phyloP scores from a whole-genome alignment of 1,140 invertebrate species.

The Hydropsyche tenuis region DNA sequence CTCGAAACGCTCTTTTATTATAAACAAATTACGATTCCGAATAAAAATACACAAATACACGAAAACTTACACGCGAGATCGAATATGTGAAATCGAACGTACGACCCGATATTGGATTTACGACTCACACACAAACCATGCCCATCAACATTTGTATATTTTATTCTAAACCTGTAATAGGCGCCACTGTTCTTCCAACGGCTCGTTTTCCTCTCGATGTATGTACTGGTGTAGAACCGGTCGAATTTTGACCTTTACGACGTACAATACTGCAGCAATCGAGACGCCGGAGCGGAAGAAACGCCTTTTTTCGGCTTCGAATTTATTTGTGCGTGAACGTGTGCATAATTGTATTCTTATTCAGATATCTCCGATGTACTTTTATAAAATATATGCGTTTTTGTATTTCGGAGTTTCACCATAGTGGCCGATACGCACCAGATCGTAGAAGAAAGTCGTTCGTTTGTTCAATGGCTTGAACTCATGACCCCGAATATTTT shows the following conservation, averaged over 20 bases:
- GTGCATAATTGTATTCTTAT: no score
- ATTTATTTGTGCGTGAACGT: no score
- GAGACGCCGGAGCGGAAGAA: constrained; percentile 4
- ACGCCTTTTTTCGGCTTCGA: neutral
- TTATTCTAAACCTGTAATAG: neutral
- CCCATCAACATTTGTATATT: no score
- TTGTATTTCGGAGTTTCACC: neutral
- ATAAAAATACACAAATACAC: neutral
- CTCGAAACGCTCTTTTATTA: neutral
- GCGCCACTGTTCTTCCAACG: constrained; percentile 7
- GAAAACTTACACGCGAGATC: neutral
- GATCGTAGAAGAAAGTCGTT: constrained; percentile 15
- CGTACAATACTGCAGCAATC: neutral
- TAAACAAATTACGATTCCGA: neutral
- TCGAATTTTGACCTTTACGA: constrained; percentile 2
- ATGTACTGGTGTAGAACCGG: neutral
- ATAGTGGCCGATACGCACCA: constrained; percentile 8
- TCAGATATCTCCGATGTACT: no score
- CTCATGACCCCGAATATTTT: neutral
- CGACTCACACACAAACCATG: neutral
- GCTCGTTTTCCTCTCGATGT: neutral
- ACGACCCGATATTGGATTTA: constrained; percentile 16
- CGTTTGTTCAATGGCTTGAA: neutral
- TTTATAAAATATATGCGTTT: no score
- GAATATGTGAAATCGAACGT: neutral